Percentiles rank a stretch among this genome's conserved stretches.
Conservation (phyloP, 2,797 vertebrate species). For the Lutjanus campechanus region DNA sequence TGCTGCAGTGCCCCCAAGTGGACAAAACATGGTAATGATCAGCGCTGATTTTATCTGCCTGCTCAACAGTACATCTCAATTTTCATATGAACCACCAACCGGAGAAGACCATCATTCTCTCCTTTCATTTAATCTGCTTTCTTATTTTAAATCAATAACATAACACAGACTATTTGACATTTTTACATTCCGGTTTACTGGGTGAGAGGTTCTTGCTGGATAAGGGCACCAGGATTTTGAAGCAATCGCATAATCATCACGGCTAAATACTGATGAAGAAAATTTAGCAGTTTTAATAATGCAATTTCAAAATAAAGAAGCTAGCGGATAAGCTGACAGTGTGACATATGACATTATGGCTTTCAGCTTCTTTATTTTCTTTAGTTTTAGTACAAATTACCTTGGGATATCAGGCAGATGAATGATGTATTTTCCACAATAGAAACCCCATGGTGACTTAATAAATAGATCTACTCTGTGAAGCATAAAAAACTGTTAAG, state of each 20-base stretch:
- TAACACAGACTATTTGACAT: background rate
- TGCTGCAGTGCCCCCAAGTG: constrained; percentile 52
- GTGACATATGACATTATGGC: background rate
- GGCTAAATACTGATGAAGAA: background rate
- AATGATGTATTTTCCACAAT: background rate
- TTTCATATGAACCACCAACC: constrained; percentile 1
- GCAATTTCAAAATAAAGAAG: background rate
- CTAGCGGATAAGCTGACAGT: background rate
- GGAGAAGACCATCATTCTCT: background rate
- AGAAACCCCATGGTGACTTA: constrained; percentile 1
- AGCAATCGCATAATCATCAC: background rate
- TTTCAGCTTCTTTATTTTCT: background rate
- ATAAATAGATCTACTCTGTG: constrained; percentile 14
- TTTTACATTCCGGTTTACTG: background rate
- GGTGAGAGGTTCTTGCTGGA: background rate
- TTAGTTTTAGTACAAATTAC: background rate
- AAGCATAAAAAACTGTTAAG: constrained; percentile 22
- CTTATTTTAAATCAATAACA: background rate
- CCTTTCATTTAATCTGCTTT: background rate
- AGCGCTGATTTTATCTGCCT: background rate
- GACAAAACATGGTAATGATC: constrained; percentile 15
- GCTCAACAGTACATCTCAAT: background rate
- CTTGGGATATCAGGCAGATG: background rate
- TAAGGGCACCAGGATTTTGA: background rate
- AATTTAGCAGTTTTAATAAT: background rate